Conservation (phyloP, 2,888 invertebrate genomes). For the Ethmia dodecea region DNA sequence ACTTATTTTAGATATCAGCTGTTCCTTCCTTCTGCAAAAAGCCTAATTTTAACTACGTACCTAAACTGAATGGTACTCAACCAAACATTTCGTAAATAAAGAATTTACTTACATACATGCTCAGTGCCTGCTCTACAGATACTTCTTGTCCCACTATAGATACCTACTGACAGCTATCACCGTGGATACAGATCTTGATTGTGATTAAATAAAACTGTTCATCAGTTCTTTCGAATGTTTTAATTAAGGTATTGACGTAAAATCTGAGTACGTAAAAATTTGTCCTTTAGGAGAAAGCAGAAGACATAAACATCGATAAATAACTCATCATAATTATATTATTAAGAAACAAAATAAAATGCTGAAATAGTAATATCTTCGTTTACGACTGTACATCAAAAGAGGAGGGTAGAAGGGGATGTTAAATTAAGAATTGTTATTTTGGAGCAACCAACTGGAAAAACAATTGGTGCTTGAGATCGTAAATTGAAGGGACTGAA, state of each 20-base stretch:
- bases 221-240: background rate
- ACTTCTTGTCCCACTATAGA: too few relatives aligned
- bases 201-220: background rate
- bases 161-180: too few relatives aligned
- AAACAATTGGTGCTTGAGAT: constrained; percentile 57
- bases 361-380: constrained; percentile 1
- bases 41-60: too few relatives aligned
- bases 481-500: constrained; percentile 58
- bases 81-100: too few relatives aligned
- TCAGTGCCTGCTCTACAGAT: too few relatives aligned
- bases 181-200: too few relatives aligned
- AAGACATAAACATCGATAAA: background rate
- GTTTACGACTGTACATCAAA: constrained; percentile 18
- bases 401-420: constrained; percentile 40
- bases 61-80: too few relatives aligned
- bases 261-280: background rate
- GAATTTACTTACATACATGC: too few relatives aligned
- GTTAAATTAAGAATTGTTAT: constrained; percentile 65
- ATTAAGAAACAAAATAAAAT: background rate
- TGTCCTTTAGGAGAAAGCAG: background rate
- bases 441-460: constrained; percentile 71
- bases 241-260: background rate
- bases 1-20: too few relatives aligned
- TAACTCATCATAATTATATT: background rate
- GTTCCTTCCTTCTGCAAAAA: too few relatives aligned